Base-by-base conservation (phyloP, 1,140 invertebrate species). In the Orussus abietinus region DNA sequence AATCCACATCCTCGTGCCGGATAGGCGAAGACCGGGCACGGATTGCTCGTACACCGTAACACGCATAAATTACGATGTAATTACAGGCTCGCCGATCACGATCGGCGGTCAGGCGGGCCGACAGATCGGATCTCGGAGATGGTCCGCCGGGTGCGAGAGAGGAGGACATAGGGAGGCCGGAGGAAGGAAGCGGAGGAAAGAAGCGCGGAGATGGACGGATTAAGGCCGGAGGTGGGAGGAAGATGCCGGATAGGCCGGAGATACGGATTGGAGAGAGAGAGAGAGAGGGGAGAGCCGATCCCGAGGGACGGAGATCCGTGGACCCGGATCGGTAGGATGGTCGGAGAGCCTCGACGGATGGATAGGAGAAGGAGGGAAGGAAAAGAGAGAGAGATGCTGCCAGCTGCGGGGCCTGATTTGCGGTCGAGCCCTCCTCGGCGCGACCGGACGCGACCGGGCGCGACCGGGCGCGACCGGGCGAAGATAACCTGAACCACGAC, bases 31-130 rank as follows among this genome's bases (percentile, higher is more conserved):
- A 22, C 33, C 25, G n/a, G 22, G 38, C 40, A 38, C 22, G 40
- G 47, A 46, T 39, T 44, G 34, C 46, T 49, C n/a, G 54, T 43
- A 47, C 57, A 64, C 55, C 61, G 61, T 66, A 60, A 64, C 61
- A 63, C 63, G 62, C 63, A 67, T 69, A 67, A 69, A 69, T 66
- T 66, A 69, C 64, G 64, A 66, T 61, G 63, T 69, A 69, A 69
- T 67, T 67, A 67, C 63, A 69, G 63, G 62, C 57, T 45, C 43
- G 59, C 51, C 49, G 62, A 67, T 69, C 64, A 54, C 57, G 59
- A 67, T 66, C 57, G 48, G 42, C 48, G 58, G 47, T 57, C 50
- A 55, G 45, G 46, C 56, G 50, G 45, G 42, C 45, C 46, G 45
- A 58, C 46, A 59, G 59, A 64, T 64, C 60, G 45, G 54, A 63